These are phyloP conservation scores for Sylvicapra grimmia DNA, from an alignment of 2,113 vertebrate species.

Conservation along the genomic window DNA sequence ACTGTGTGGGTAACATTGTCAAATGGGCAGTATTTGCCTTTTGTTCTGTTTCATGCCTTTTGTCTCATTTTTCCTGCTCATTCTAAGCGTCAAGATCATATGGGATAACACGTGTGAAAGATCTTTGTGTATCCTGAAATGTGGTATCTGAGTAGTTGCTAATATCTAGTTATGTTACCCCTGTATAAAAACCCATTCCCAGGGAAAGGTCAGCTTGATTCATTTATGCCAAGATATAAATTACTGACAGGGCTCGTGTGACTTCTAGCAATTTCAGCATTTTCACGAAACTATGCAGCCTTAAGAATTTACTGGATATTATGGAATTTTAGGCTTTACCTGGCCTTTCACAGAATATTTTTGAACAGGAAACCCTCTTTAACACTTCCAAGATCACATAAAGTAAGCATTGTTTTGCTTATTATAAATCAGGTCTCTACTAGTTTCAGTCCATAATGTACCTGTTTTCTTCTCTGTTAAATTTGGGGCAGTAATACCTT, in stretches of 20 bases:
- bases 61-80: background rate
- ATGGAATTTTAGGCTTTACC: background rate
- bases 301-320: background rate
- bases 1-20: background rate
- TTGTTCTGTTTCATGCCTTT: background rate
- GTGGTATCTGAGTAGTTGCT: background rate
- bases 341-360: background rate
- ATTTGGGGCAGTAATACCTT: background rate
- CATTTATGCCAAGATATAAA: background rate
- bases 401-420: background rate
- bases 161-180: background rate
- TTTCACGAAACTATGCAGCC: background rate
- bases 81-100: background rate
- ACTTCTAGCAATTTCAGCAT: background rate
- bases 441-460: background rate
- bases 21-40: background rate
- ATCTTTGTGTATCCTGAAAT: background rate
- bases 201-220: background rate
- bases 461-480: background rate
- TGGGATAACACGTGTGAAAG: background rate
- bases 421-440: background rate
- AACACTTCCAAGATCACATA: background rate
- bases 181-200: background rate
- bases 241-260: background rate
- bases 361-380: background rate